phyloP scores from a whole-genome alignment of 2,797 vertebrate species.

The Spinus olivaceus region DNA sequence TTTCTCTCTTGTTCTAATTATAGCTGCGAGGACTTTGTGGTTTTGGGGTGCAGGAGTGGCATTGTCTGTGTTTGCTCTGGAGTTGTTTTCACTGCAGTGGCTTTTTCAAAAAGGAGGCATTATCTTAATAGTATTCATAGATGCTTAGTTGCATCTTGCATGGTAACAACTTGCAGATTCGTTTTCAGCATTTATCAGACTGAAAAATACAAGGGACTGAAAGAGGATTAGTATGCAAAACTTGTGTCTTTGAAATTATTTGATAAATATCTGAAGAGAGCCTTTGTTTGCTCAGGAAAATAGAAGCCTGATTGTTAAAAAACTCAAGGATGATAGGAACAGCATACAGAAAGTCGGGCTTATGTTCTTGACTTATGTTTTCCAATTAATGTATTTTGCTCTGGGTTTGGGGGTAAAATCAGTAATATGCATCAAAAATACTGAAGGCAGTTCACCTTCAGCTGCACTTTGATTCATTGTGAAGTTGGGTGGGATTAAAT shows the following conservation, averaged over 20 bases:
- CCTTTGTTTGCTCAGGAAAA: constrained; percentile 69
- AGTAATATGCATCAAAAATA: background rate
- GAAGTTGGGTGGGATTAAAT: background rate
- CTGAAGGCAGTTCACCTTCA: background rate
- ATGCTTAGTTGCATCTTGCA: constrained; percentile 12
- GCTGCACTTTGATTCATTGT: background rate
- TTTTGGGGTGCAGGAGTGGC: background rate
- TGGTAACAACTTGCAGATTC: constrained; percentile 9
- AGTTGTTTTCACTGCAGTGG: background rate
- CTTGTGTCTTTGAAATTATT: constrained; percentile 53
- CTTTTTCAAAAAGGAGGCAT: background rate
- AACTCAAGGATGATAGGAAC: constrained; percentile 45
- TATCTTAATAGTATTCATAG: constrained; percentile 52
- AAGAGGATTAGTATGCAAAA: constrained; percentile 64
- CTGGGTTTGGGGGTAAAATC: background rate
- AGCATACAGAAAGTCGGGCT: constrained; percentile 27
- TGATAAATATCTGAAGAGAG: constrained; percentile 69
- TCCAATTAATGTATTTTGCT: constrained; percentile 14
- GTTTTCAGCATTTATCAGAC: constrained; percentile 4
- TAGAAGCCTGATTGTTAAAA: constrained; percentile 53
- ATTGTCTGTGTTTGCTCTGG: background rate
- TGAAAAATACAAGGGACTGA: background rate
- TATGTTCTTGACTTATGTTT: constrained; percentile 34
- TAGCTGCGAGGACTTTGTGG: background rate
- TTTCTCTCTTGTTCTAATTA: background rate